Conservation (phyloP, 1,140 invertebrate species). For the Procambarus clarkii region DNA sequence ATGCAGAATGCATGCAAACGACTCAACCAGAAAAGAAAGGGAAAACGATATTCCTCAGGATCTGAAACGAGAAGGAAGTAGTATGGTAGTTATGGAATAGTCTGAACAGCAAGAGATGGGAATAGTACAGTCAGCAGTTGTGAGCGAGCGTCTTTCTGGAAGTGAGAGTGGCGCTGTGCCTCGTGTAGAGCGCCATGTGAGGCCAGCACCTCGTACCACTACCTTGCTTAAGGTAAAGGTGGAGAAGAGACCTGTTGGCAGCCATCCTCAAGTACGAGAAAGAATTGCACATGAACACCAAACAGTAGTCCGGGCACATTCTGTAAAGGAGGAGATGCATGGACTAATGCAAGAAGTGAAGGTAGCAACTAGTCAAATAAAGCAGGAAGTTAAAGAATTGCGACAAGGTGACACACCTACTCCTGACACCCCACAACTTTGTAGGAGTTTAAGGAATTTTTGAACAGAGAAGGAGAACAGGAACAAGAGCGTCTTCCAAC, state of each 20-base stretch:
- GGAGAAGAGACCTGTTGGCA: conserved; percentile 66
- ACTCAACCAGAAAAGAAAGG: conserved; percentile 45
- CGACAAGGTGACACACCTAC: conserved; percentile 69
- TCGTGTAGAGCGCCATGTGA: conserved; percentile 44
- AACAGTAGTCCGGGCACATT: conserved; percentile 33
- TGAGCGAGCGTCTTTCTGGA: conserved; percentile 31
- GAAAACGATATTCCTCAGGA: conserved; percentile 57
- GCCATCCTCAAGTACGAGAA: conserved; percentile 49
- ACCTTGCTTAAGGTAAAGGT: conserved; percentile 72
- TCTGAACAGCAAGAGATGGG: conserved; percentile 25
- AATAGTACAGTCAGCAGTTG: conserved; percentile 11
- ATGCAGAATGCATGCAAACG: conserved; percentile 70
- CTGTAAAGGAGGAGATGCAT: conserved; percentile 75
- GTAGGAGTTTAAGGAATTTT: conserved; percentile 70
- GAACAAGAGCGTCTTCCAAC: conserved; percentile 66
- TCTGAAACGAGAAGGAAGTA: conserved; percentile 45
- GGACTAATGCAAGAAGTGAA: conserved; percentile 78
- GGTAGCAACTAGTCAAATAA: conserved; percentile 78
- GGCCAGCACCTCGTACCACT: conserved; percentile 66
- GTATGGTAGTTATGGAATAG: conserved; percentile 36
- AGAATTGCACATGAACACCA: conserved; percentile 47
- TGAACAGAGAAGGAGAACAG: conserved; percentile 68
- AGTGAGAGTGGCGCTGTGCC: conserved; percentile 56
- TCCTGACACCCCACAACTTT: conserved; percentile 71
- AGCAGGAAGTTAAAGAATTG: conserved; percentile 78